phyloP scores from a whole-genome alignment of 2,888 invertebrate species.

The Rhopalosiphum nymphaeae region DNA sequence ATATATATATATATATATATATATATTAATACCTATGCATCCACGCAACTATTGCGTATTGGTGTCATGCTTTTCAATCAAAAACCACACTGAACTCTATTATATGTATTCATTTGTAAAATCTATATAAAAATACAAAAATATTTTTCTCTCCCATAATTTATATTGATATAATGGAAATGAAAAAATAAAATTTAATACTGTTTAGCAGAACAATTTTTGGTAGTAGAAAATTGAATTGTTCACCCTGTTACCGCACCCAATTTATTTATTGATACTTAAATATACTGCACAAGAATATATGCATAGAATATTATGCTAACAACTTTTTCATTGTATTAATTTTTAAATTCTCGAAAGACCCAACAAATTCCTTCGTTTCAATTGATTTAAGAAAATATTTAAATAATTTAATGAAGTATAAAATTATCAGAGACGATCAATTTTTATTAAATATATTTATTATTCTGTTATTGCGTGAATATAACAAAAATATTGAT shows the following conservation, averaged over 20 bases:
- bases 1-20: background rate
- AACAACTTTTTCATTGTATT: background rate
- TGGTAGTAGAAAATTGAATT: background rate
- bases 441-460: background rate
- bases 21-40: background rate
- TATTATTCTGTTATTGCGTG: background rate
- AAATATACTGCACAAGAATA: background rate
- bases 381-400: background rate
- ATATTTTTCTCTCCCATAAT: background rate
- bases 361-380: background rate
- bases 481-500: background rate
- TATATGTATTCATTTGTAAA: background rate
- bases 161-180: background rate
- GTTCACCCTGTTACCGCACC: background rate
- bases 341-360: background rate
- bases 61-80: background rate
- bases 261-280: background rate
- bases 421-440: background rate
- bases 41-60: background rate
- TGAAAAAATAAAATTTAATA: background rate
- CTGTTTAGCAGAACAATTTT: background rate
- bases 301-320: background rate
- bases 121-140: background rate
- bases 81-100: background rate
- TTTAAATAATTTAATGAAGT: background rate